Evolutionary conservation across 2,888 invertebrate species (phyloP).

Genomic region (Flexamia atlantica): DNA sequence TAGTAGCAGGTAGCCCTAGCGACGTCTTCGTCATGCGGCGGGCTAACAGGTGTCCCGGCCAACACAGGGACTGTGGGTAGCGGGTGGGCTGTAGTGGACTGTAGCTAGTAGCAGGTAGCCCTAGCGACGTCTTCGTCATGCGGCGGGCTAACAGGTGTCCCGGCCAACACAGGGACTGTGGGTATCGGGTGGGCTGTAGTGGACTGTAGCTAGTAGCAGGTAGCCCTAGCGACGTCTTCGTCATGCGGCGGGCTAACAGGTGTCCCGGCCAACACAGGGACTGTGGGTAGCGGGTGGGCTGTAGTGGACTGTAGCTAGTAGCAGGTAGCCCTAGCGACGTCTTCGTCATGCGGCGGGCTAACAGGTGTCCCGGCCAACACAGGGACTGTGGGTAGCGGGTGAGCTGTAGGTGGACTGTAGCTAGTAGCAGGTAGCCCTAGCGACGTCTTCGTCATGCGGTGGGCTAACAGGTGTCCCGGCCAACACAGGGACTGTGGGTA

Average conservation of each 20-base stretch:
- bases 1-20: not conserved
- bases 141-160: not conserved
- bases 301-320: not conserved
- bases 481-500: not conserved
- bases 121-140: conserved; percentile 30
- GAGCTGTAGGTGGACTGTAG: too few relatives aligned
- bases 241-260: not conserved
- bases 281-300: not conserved
- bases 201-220: not conserved
- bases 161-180: not conserved
- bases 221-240: conserved; percentile 19
- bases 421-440: too few relatives aligned
- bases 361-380: not conserved
- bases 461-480: not conserved
- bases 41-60: too few relatives aligned
- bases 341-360: too few relatives aligned
- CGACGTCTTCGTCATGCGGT: too few relatives aligned
- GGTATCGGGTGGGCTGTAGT: not conserved
- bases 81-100: not conserved
- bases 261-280: too few relatives aligned
- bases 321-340: too few relatives aligned
- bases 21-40: conserved; percentile 22
- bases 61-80: not conserved
- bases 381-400: not conserved
- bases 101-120: not conserved